Evolutionary conservation across 2,113 vertebrate genomes (phyloP).

Genomic region (Scortum barcoo): DNA sequence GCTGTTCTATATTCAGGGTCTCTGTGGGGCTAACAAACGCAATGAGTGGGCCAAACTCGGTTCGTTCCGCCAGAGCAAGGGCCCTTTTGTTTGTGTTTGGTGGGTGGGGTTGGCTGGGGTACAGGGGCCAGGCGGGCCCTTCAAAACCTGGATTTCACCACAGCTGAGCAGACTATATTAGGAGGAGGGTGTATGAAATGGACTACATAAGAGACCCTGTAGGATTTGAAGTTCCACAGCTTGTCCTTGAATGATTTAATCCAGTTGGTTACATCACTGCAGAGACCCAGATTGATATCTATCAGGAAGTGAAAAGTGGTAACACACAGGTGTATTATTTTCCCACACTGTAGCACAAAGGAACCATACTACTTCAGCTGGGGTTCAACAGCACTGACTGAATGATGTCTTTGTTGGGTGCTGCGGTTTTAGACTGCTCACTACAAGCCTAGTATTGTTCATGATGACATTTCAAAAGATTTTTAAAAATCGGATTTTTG

Average conservation of each 20-base stretch:
- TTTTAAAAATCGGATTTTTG: too few species aligned
- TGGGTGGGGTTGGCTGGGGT: constrained; percentile 63
- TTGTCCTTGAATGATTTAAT: constrained; percentile 51
- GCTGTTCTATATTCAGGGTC: constrained; percentile 84
- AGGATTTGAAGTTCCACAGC: constrained; percentile 39
- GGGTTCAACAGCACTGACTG: constrained; percentile 7
- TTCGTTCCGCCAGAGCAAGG: constrained; percentile 71
- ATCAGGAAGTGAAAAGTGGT: background rate
- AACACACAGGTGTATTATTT: constrained; percentile 23
- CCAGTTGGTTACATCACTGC: constrained; percentile 32
- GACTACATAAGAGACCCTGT: constrained; percentile 38
- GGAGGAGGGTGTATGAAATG: constrained; percentile 19
- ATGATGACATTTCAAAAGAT: background rate
- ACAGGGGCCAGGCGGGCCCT: constrained; percentile 27
- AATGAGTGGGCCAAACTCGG: constrained; percentile 75
- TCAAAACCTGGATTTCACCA: constrained; percentile 52
- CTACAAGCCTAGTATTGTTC: background rate
- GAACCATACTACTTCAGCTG: background rate
- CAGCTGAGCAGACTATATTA: constrained; percentile 19
- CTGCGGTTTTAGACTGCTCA: background rate
- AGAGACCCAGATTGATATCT: constrained; percentile 35
- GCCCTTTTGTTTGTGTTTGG: constrained; percentile 66
- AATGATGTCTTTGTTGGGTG: background rate
- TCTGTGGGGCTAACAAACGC: constrained; percentile 76
- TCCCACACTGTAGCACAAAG: constrained; percentile 28